Conservation (phyloP, 2,113 vertebrate genomes). For the Sus scrofa region DNA sequence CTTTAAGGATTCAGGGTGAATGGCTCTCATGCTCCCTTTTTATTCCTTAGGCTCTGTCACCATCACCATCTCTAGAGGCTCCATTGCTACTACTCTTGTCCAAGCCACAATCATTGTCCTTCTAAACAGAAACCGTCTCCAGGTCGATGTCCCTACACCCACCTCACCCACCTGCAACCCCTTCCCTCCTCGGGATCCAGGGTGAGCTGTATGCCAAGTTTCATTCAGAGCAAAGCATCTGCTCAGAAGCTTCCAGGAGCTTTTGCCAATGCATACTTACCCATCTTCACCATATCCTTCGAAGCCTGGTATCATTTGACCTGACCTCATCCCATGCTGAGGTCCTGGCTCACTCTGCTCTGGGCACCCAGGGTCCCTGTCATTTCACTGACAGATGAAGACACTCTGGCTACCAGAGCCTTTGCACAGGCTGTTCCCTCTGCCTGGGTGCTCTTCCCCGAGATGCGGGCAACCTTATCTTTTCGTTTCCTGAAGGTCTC, state of each 20-base stretch:
- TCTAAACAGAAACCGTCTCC: background rate
- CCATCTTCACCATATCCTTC: background rate
- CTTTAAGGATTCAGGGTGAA: background rate
- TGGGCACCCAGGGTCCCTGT: background rate
- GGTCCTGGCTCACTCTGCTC: background rate
- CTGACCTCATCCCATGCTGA: background rate
- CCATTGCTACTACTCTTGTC: too few species aligned
- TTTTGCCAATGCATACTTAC: background rate
- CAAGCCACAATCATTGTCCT: too few species aligned
- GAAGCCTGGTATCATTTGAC: background rate
- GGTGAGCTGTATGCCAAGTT: background rate
- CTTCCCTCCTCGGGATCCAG: background rate
- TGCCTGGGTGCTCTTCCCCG: background rate
- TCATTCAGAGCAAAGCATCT: background rate
- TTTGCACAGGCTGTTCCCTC: background rate
- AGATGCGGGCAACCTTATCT: background rate
- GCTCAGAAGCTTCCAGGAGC: background rate
- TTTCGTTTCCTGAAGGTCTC: background rate
- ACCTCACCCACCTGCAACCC: background rate
- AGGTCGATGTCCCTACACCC: fast-evolving
- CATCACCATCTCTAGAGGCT: too few species aligned
- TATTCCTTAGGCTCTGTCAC: background rate
- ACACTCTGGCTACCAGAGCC: too few species aligned
- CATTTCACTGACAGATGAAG: background rate
- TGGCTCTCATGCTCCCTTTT: background rate